A percentile compares a stretch with the other conserved stretches of the same genome.
Evolutionary conservation across 2,888 invertebrate species (phyloP).

Genomic region (Philhelius pedissequus): DNA sequence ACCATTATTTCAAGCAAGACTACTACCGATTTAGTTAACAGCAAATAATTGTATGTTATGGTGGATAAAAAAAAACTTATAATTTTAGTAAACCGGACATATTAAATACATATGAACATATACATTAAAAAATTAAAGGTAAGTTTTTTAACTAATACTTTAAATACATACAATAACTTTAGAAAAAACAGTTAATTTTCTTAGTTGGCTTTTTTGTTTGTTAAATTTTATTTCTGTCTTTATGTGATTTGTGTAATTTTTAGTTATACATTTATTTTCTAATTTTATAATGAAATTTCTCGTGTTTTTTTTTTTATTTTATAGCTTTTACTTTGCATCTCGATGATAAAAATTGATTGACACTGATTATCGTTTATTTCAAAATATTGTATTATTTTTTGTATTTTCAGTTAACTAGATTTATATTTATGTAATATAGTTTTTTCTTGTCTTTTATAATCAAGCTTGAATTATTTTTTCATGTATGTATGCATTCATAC

Average conservation of each 20-base stretch:
- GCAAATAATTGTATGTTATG: too few species aligned
- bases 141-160: neutral
- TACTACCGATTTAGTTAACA: too few species aligned
- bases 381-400: conserved; percentile 59
- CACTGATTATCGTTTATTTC: conserved; percentile 66
- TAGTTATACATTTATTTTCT: conserved; percentile 31
- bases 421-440: conserved; percentile 25
- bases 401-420: conserved; percentile 42
- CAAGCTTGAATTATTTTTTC: conserved; percentile 45
- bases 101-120: too few species aligned
- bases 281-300: conserved; percentile 35
- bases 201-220: conserved; percentile 48
- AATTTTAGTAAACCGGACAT: too few species aligned
- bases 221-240: conserved; percentile 33
- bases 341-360: conserved; percentile 68
- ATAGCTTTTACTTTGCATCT: conserved; percentile 33
- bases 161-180: conserved; percentile 30
- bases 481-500: conserved; percentile 24
- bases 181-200: too few species aligned
- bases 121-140: too few species aligned
- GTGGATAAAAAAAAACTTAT: too few species aligned
- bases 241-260: conserved; percentile 17
- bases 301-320: conserved; percentile 37
- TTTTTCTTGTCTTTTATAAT: conserved; percentile 36
- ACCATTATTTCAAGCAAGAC: too few species aligned